Evolutionary conservation across 2,797 vertebrate species (phyloP), one percentile per base, ranked within the genome.

Genomic region (Antennarius maculatus): DNA sequence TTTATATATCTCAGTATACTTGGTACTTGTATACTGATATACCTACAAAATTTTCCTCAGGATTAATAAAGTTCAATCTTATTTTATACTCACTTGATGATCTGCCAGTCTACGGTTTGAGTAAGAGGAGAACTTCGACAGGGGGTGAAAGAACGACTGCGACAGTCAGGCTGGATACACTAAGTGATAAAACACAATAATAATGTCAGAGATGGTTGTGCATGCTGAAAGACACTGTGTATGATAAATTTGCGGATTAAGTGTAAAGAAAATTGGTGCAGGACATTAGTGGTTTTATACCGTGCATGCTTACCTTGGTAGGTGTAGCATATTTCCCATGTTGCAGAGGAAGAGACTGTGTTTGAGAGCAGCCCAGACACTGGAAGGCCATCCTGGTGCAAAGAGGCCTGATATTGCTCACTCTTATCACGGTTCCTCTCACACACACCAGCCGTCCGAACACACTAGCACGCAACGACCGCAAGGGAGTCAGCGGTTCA

Each of bases 21-120:
- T 1, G 2, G 34, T n/a, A 9, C 6, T 23, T 23, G 23, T 23
- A 23, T 23, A 23, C 23, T 23, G 23, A 23, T 23, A 23, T 2
- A 23, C 23, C 23, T 23, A 23, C 1, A 23, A 23, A 23, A 23
- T 23, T 23, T 23, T 2, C 23, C 23, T 23, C 23, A 23, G 23
- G 23, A 23, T 23, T 23, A 23, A 23, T 23, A 23, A 23, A 23
- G 23, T 23, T 23, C 23, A 2, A 23, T 1, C 23, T 23, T 23
- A 23, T 23, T 2, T 23, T 1, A 23, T 23, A 77, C 95, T 91
- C 93, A 97, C 98, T 98, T 99, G 79, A 99, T 92, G 65, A 94
- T 94, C 88, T 99, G 98, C 96, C 95, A 98, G 92, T 99, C 97
- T 52, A 97, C 93, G 0, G 98, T 98, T 15, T 95, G 92, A 3